These are phyloP conservation scores for Rhyacichthys aspro DNA, from an alignment of 2,797 vertebrate species.

Conservation along the genomic window DNA sequence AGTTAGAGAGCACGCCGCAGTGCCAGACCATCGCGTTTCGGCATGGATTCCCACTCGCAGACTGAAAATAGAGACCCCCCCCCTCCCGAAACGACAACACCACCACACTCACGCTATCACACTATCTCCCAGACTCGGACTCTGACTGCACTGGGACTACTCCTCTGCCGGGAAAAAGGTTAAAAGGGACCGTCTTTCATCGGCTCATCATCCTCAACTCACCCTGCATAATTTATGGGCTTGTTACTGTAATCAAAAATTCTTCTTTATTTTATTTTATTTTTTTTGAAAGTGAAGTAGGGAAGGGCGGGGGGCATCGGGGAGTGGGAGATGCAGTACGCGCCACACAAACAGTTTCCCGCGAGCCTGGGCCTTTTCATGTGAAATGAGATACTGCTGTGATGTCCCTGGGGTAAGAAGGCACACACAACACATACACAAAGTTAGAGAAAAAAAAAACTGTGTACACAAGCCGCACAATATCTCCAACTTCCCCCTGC, in stretches of 20 bases:
- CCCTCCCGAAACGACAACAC: neutral
- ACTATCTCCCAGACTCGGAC: conserved; percentile 28
- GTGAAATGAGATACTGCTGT: conserved; percentile 79
- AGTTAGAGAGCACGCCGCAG: conserved; percentile 23
- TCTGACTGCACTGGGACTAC: conserved; percentile 22
- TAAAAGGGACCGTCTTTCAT: conserved; percentile 79
- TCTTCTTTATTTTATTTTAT: conserved; percentile 81
- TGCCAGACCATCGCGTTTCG: conserved; percentile 31
- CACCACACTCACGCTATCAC: conserved; percentile 14
- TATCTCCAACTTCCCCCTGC: conserved; percentile 60
- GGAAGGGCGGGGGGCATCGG: conserved; percentile 10
- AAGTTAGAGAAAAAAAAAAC: conserved; percentile 49
- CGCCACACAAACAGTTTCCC: conserved; percentile 57
- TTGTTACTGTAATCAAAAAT: conserved; percentile 86
- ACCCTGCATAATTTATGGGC: conserved; percentile 80
- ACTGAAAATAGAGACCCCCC: conserved; percentile 43
- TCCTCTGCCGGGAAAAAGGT: conserved; percentile 72
- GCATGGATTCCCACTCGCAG: conserved; percentile 26
- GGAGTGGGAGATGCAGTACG: conserved; percentile 29
- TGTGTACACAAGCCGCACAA: conserved; percentile 52
- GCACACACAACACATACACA: conserved; percentile 54
- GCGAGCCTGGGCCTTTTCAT: conserved; percentile 74
- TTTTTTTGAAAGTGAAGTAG: conserved; percentile 21
- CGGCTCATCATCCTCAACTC: conserved; percentile 66
- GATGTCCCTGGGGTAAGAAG: conserved; percentile 74